Evolutionary conservation across 2,113 vertebrate genomes (phyloP), one percentile per base, ranked within the genome.

Genomic region (Dasyornis broadbenti): DNA sequence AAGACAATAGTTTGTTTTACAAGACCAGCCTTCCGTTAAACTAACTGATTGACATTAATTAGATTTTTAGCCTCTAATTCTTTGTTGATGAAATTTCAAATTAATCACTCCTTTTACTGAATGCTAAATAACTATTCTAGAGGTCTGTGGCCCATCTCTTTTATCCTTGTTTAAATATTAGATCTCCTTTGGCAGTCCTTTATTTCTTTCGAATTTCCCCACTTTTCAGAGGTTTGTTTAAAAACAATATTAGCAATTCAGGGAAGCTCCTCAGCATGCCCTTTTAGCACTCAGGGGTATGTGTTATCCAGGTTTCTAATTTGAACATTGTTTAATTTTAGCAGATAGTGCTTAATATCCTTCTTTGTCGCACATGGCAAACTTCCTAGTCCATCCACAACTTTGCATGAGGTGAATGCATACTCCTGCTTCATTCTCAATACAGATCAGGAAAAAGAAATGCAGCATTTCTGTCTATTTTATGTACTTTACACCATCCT

Each of bases 1-100:
- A 90, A 89, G 72, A 95, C 94, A 94, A 90, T 89, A 86, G 56
- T 94, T 95, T 96, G 89, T 94, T 94, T 96, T 97, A 96, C 92
- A 94, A 96, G 82, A 90, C 83, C 89, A 95, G 85, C 89, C 94
- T 96, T 96, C 89, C 92, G 75, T 97, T 97, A 93, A 94, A 82
- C 49, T 81, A 83, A 73, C 80, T 93, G 94, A 94, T 89, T 96
- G 92, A 89, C 90, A 84, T 93, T 97, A 97, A 97, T 96, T 96
- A 86, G 91, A 92, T 93, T 93, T 96, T 97, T 94, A 96, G 95
- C 66, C 72, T 92, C 64, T 95, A 89, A 94, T 93, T 94, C 92
- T 91, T 92, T 93, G 96, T 93, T 95, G 94, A 93, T 95, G 89
- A 92, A 84, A 95, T 96, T 95, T 85, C 72, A 92, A 95, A 90